These are phyloP conservation scores for Pentalonia nigronervosa DNA, from an alignment of 1,140 invertebrate genomes.

Conservation along the genomic window DNA sequence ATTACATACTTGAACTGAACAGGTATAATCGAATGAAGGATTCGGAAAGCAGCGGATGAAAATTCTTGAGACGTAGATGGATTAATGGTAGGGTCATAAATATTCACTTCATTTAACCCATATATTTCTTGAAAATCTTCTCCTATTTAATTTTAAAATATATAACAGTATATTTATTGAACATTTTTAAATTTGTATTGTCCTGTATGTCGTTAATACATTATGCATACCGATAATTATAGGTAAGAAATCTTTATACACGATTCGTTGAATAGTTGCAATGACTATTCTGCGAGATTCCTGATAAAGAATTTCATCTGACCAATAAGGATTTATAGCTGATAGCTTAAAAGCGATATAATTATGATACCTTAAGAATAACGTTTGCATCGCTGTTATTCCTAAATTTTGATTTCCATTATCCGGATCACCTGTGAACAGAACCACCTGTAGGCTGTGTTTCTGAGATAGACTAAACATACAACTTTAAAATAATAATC, in stretches of 20 bases:
- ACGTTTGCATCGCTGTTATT: slow-evolving; percentile 47
- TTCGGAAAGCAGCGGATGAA: background rate
- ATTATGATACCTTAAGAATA: slow-evolving; percentile 62
- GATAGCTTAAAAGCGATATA: slow-evolving; percentile 61
- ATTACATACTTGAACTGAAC: slow-evolving; percentile 41
- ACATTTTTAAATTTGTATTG: background rate
- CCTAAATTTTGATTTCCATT: slow-evolving; percentile 59
- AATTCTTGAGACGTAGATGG: slow-evolving; percentile 26
- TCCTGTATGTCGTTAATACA: slow-evolving; percentile 67
- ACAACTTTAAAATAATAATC: too few relatives aligned
- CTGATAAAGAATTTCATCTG: slow-evolving; percentile 61
- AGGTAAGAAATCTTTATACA: slow-evolving; percentile 74
- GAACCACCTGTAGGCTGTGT: background rate
- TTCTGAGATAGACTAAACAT: too few relatives aligned
- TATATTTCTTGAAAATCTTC: slow-evolving; percentile 9
- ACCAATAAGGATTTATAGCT: slow-evolving; percentile 58
- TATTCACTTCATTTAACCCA: slow-evolving; percentile 19
- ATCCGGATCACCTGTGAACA: slow-evolving; percentile 40
- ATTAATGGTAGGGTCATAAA: slow-evolving; percentile 23
- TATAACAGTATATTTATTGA: background rate
- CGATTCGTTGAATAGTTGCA: slow-evolving; percentile 70
- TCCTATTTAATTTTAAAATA: background rate
- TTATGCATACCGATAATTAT: slow-evolving; percentile 68
- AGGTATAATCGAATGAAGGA: slow-evolving; percentile 39
- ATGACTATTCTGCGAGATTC: slow-evolving; percentile 63